Base-by-base conservation (phyloP, 2,113 vertebrate species). In the Delphinapterus leucas region DNA sequence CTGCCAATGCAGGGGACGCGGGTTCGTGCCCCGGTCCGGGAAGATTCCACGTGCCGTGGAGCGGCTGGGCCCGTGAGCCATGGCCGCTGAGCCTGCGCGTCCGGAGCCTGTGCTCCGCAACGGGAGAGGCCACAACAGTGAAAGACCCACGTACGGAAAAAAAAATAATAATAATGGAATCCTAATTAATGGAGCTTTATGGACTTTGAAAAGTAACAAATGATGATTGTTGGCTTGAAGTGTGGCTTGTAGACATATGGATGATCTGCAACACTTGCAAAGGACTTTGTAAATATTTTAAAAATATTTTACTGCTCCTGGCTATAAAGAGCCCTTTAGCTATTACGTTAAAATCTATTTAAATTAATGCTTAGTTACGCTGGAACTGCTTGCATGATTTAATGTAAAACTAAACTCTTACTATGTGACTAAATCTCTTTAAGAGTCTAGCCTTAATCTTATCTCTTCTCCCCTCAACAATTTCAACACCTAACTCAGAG, bases 191-290 rank as follows among this genome's bases (percentile, higher is more conserved):
- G 12, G 9, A 38, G 26, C 36, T 76, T 84, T 79, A 28, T 11
- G 21, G 20, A 68, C 65, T 18, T 60, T 80, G 47, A 82, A 73
- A 60, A 73, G 28, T 23, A 60, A 41, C 49, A 55, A 65, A 13
- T 3, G 65, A 6, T 0, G 3, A 44, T 6, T 49, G 44, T 58
- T 67, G 47, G 26, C 65, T 49, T 67, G 33, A 60, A 71, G 79
- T 80, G 13, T 23, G 58, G 12, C 31, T 15, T 26, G 25, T 38
- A 31, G 17, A 33, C 10, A 0, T 3, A n/a, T n/a, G 6, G 10
- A 31, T 25, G 20, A 21, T 58, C 15, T 44, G 33, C 17, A 28
- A 49, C 41, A 81, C 31, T 28, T 70, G 28, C 60, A 70, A 67
- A 53, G 25, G 86, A 68, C 21, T 86, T 74, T 58, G 44, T 28